Evolutionary conservation across 2,888 invertebrate species (phyloP).

Genomic region (Spilosoma lubricipeda): DNA sequence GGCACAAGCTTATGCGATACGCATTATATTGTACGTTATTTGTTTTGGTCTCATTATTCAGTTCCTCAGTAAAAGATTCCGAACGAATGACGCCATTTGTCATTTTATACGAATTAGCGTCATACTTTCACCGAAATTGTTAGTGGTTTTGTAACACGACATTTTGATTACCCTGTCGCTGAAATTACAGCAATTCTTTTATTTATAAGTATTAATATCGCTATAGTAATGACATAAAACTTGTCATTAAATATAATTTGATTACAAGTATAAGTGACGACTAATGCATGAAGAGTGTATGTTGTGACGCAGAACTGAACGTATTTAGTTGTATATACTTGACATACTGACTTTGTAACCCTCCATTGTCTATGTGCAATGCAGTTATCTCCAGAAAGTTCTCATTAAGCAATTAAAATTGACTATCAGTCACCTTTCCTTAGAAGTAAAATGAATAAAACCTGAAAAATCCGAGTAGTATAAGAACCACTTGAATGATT

Average conservation of each 20-base stretch:
- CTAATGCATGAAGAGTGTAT: slow-evolving; percentile 41
- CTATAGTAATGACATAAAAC: slow-evolving; percentile 55
- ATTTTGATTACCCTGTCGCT: slow-evolving; percentile 66
- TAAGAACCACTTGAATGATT: slow-evolving; percentile 25
- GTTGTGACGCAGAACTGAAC: slow-evolving; percentile 25
- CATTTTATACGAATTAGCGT: slow-evolving; percentile 78
- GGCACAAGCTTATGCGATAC: slow-evolving; percentile 64
- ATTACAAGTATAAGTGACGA: slow-evolving; percentile 40
- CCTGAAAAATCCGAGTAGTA: background rate
- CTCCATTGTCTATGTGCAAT: slow-evolving; percentile 26
- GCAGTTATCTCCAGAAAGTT: slow-evolving; percentile 17
- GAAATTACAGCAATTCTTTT: slow-evolving; percentile 68
- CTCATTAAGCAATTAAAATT: slow-evolving; percentile 27
- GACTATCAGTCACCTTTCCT: slow-evolving; percentile 18
- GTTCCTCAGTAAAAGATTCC: slow-evolving; percentile 66
- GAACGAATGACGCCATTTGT: slow-evolving; percentile 69
- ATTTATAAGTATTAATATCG: slow-evolving; percentile 61
- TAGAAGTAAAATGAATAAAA: slow-evolving; percentile 5
- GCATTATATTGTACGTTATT: slow-evolving; percentile 71
- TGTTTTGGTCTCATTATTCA: slow-evolving; percentile 73
- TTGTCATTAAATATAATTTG: slow-evolving; percentile 53
- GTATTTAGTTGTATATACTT: slow-evolving; percentile 33
- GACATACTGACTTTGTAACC: slow-evolving; percentile 45
- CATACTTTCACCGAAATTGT: slow-evolving; percentile 82
- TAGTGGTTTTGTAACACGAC: slow-evolving; percentile 73